A percentile compares a stretch with the other conserved stretches of the same genome.
Evolutionary conservation across 2,888 invertebrate species (phyloP).

Genomic region (Lacanobia oleracea): DNA sequence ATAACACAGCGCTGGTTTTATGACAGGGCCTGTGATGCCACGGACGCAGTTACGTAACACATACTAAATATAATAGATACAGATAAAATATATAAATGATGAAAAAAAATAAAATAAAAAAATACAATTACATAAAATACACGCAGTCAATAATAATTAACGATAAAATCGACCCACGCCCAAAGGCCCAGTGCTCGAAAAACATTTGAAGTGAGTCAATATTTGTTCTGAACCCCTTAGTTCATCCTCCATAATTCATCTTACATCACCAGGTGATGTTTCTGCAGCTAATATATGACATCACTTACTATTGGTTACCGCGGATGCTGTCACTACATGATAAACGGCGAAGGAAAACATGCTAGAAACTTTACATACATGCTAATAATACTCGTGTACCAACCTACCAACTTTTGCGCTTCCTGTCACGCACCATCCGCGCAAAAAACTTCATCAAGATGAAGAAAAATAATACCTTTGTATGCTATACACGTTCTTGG

Average conservation of each 20-base stretch:
- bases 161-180: no score
- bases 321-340: constrained; percentile 43
- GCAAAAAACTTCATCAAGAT: constrained; percentile 45
- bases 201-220: no score
- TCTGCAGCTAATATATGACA: constrained; percentile 28
- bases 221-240: neutral
- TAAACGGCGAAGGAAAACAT: constrained; percentile 26
- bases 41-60: no score
- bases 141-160: no score
- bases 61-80: no score
- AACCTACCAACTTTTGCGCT: constrained; percentile 26
- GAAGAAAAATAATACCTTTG: constrained; percentile 17
- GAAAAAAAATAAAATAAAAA: no score
- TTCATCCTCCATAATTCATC: neutral
- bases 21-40: no score
- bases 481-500: constrained; percentile 35
- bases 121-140: no score
- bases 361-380: constrained; percentile 13
- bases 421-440: constrained; percentile 45
- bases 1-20: no score
- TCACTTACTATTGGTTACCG: constrained; percentile 21
- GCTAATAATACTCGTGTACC: constrained; percentile 26
- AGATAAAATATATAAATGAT: no score
- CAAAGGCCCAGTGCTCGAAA: no score
- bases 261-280: constrained; percentile 32